Evolutionary conservation across 2,888 invertebrate species (phyloP).

Genomic region (Eupithecia pulchellata): DNA sequence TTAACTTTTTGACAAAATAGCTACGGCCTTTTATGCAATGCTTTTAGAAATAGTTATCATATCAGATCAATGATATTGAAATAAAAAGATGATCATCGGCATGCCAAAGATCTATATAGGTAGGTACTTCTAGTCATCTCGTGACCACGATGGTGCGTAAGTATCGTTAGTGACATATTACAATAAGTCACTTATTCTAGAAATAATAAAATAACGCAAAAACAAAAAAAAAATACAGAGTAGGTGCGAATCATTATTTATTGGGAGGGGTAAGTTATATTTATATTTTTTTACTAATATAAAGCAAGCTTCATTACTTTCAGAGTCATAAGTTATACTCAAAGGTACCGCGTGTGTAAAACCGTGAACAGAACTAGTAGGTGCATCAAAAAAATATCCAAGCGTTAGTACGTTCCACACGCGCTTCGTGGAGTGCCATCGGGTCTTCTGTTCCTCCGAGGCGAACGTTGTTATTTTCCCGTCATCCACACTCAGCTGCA

Average conservation of each 20-base stretch:
- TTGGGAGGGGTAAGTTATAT: background rate
- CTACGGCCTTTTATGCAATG: no score
- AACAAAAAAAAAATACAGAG: no score
- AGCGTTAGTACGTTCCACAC: background rate
- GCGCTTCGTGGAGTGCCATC: slow-evolving; percentile 21
- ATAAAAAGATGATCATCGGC: background rate
- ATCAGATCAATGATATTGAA: background rate
- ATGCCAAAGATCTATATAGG: no score
- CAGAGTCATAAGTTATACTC: background rate
- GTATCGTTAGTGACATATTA: no score
- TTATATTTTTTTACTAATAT: background rate
- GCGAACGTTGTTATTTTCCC: slow-evolving; percentile 51
- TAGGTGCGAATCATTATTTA: no score
- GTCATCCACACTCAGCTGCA: slow-evolving; percentile 46
- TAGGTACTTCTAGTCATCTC: no score
- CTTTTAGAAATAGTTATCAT: background rate
- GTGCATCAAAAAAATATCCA: slow-evolving; percentile 3
- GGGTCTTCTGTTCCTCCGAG: slow-evolving; percentile 49
- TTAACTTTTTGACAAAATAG: no score
- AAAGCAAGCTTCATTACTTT: background rate
- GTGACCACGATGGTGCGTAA: no score
- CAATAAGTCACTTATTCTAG: no score
- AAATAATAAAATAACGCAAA: no score
- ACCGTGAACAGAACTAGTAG: background rate
- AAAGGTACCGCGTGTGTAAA: background rate